Evolutionary conservation across 2,888 invertebrate genomes (phyloP), one percentile per base, ranked within the genome.

Genomic region (Sinohyriopsis cumingii): DNA sequence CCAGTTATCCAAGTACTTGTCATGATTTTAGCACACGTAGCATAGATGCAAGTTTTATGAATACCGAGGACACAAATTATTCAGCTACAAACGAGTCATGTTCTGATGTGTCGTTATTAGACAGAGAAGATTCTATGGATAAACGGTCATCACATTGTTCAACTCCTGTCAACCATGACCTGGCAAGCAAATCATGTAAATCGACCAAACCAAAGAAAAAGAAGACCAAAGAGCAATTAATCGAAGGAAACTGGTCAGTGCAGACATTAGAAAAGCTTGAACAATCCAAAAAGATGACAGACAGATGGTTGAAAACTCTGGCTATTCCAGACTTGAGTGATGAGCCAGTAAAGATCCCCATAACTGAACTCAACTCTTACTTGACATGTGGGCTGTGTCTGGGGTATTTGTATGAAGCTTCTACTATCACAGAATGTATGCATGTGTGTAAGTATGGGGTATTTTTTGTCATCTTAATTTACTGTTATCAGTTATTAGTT

Each of bases 401-500:
- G 57, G 86, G 86, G 2, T 86, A 86, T 63, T 69, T 86, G 64
- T 86, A 85, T 77, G 86, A 86, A 69, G 86, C 86, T 24, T 82
- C 85, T 19, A 86, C 86, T 20, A 84, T 86, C 53, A 86, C 86
- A 68, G 86, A 86, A 60, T 86, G 86, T 67, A 86, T 86, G 86
- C 86, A 86, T 71, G 84, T 85, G 24, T 86, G 86, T 86, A 79
- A 81, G 85, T 77, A 64, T 55, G 28, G 9, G 57, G 24, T 22
- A 18, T 57, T n/a, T 57, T 15, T 57, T 45, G 12, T 45, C 45
- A 15, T 12, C 45, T 45, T 2, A 1, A 45, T 45, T 45, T 45
- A 45, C 15, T 15, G 12, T 45, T 45, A 45, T 15, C 45, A 45
- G 15, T 45, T 45, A 12, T 45, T 45, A 45, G 3, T 3, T 45